phyloP scores from a whole-genome alignment of 1,140 invertebrate genomes.

The Ceratina australensis region DNA sequence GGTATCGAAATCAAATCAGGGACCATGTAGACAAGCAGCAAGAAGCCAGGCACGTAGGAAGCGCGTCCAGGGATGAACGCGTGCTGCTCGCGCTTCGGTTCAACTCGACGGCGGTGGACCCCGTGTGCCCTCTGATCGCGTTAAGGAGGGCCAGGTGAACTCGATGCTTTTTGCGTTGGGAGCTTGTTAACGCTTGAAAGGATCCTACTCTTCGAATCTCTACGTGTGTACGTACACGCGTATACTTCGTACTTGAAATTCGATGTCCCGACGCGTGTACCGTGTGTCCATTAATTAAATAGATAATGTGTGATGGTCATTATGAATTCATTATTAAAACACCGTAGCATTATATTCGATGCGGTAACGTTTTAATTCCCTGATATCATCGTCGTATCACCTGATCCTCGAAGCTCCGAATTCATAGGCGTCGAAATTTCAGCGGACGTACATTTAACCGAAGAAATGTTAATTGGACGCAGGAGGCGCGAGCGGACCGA shows the following conservation, averaged over 20 bases:
- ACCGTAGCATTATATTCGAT: too few relatives aligned
- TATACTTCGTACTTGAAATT: too few relatives aligned
- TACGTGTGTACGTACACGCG: not conserved
- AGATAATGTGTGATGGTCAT: too few relatives aligned
- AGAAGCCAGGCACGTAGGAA: slow-evolving; percentile 27
- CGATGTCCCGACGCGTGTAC: too few relatives aligned
- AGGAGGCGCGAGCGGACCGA: not conserved
- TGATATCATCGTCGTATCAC: not conserved
- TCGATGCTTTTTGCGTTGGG: not conserved
- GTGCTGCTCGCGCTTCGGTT: slow-evolving; percentile 13
- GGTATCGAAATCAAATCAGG: slow-evolving; percentile 47
- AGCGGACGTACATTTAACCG: slow-evolving; percentile 9
- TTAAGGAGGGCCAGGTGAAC: not conserved
- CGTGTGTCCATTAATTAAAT: too few relatives aligned
- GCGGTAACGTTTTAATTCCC: too few relatives aligned
- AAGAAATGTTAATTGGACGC: slow-evolving; percentile 33
- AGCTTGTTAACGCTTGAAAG: not conserved
- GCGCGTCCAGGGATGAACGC: not conserved
- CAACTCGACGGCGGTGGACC: not conserved
- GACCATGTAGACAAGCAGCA: slow-evolving; percentile 31
- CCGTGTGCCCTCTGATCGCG: not conserved
- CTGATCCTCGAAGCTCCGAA: not conserved
- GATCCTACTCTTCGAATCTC: not conserved
- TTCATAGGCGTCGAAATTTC: not conserved
- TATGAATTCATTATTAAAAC: too few relatives aligned